Conservation (phyloP, 2,797 vertebrate genomes). For the Spatula clypeata region DNA sequence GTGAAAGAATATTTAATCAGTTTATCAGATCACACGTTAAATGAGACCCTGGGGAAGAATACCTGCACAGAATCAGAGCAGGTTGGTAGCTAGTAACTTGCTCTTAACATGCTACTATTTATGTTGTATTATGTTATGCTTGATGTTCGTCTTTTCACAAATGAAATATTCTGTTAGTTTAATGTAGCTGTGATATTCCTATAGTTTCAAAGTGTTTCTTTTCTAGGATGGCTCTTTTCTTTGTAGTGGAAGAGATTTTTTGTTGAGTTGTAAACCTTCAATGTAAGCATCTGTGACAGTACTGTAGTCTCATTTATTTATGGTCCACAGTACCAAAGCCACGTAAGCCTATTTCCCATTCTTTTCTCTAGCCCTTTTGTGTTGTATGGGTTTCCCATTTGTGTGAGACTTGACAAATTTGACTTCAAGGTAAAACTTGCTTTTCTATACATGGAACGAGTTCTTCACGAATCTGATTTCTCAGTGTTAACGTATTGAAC, state of each 20-base stretch:
- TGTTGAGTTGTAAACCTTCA: neutral
- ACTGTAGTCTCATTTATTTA: neutral
- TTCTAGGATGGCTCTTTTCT: neutral
- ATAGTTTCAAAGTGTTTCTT: neutral
- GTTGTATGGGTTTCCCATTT: neutral
- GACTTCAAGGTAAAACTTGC: neutral
- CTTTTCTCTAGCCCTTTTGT: neutral
- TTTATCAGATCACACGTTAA: constrained; percentile 83
- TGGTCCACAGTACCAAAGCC: neutral
- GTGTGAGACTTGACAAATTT: neutral
- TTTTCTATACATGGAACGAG: neutral
- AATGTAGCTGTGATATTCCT: neutral
- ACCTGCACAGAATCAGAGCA: constrained; percentile 75
- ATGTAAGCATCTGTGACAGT: neutral
- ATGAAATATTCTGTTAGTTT: neutral
- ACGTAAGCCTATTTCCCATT: rapidly evolving
- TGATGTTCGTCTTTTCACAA: neutral
- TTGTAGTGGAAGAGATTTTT: neutral
- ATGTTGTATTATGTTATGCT: neutral
- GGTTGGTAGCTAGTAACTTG: constrained; percentile 77
- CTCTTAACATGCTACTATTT: neutral
- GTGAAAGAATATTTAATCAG: constrained; percentile 87
- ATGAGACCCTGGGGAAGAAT: constrained; percentile 74
- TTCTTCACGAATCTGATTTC: neutral
- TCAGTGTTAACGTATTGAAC: neutral